phyloP scores from a whole-genome alignment of 2,797 vertebrate species.

The Scomberomorus guttatus region DNA sequence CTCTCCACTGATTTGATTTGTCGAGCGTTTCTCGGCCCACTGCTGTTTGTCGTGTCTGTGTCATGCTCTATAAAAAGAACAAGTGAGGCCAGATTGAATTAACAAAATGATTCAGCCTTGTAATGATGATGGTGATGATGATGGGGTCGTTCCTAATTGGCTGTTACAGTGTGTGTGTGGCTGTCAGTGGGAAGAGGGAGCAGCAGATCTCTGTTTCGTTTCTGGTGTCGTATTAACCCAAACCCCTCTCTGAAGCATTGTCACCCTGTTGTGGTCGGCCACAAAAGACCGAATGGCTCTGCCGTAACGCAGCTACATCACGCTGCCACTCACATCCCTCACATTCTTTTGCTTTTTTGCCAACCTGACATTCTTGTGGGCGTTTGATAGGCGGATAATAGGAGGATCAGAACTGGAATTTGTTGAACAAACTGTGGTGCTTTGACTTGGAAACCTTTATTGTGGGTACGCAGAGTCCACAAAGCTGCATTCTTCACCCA shows the following conservation, averaged over 20 bases:
- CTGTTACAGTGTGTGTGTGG: slow-evolving; percentile 23
- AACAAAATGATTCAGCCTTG: slow-evolving; percentile 62
- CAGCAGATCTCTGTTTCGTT: slow-evolving; percentile 13
- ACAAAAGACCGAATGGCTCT: slow-evolving; percentile 55
- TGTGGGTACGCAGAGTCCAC: slow-evolving; percentile 36
- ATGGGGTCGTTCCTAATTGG: slow-evolving; percentile 66
- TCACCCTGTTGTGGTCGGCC: slow-evolving; percentile 40
- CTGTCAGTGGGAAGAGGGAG: slow-evolving; percentile 34
- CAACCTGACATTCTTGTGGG: slow-evolving; percentile 65
- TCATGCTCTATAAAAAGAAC: slow-evolving; percentile 80
- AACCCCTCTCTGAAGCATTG: slow-evolving; percentile 32
- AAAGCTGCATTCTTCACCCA: slow-evolving; percentile 45
- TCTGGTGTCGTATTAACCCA: slow-evolving; percentile 12
- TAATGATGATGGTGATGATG: slow-evolving; percentile 73
- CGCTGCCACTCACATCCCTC: slow-evolving; percentile 54
- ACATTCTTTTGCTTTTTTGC: slow-evolving; percentile 76
- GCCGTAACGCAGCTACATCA: slow-evolving; percentile 40
- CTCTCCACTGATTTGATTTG: slow-evolving; percentile 57
- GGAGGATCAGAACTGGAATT: slow-evolving; percentile 80
- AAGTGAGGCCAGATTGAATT: slow-evolving; percentile 75
- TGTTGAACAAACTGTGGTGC: slow-evolving; percentile 72
- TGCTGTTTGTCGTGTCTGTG: slow-evolving; percentile 44
- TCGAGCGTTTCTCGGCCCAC: not conserved
- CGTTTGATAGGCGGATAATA: slow-evolving; percentile 66
- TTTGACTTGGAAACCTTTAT: slow-evolving; percentile 63